Base-by-base conservation (phyloP, 2,113 vertebrate genomes). In the Lepus timidus region DNA sequence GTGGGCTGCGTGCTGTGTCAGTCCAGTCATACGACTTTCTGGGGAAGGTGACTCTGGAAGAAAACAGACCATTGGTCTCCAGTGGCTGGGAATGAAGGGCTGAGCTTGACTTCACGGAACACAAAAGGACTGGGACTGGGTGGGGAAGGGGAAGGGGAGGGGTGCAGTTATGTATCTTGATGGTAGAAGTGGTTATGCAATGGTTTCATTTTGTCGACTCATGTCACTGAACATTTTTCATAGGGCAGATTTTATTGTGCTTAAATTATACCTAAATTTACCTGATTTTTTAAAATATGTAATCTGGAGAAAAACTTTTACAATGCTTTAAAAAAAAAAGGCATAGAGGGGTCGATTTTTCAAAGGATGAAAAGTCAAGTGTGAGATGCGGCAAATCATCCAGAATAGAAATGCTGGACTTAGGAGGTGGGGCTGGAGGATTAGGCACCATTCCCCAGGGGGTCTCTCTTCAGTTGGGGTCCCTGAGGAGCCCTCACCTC, bases 211-310 rank as follows among this genome's bases (percentile, higher is more conserved):
- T 74, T 83, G 65, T 82, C 70, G 73, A 64, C 22, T 74, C 27
- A n/a, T 90, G 83, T 49, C 12, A 74, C 0, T 9, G 1, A 67
- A 4, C 22, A 5, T 81, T 76, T 78, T 90, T 58, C 17, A 85
- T 79, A 85, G 27, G 51, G 25, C 25, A 71, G 3, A 23, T 76
- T 76, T 61, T 88, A 61, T 27, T 31, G 33, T 67, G 8, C 61
- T 6, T 65, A 13, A 36, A 39, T 36, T 58, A 51, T 33, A 88
- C 31, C 31, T 58, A 73, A 83, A 11, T 65, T 83, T 91, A 78
- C 36, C 68, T 83, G 64, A 31, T 64, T 91, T 90, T 78, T 70
- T 31, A 82, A 92, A 71, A 76, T 73, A 76, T 25, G 61, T 81
- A 39, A 62, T 85, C 67, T 20, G 16, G 62, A 93, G 74, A 80